These are phyloP conservation scores for Junco hyemalis DNA, from an alignment of 2,113 vertebrate genomes.

Conservation along the genomic window DNA sequence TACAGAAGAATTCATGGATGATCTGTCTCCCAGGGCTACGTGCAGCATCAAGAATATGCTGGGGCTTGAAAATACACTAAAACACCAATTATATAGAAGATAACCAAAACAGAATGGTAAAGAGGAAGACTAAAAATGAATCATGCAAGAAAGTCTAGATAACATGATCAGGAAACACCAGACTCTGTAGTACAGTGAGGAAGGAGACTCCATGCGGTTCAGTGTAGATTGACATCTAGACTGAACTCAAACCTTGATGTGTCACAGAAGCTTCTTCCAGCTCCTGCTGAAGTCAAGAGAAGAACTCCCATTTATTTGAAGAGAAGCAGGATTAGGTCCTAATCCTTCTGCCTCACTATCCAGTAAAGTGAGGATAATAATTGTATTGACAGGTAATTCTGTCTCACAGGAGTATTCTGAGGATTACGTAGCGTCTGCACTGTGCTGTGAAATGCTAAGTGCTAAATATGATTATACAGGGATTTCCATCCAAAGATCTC, in stretches of 20 bases:
- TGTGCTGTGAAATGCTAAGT: conserved; percentile 68
- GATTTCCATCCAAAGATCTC: conserved; percentile 69
- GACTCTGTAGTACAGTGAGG: neutral
- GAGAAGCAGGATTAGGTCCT: conserved; percentile 55
- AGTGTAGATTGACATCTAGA: neutral
- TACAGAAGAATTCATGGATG: neutral
- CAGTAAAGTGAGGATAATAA: conserved; percentile 69
- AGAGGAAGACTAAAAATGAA: neutral
- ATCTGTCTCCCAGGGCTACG: neutral
- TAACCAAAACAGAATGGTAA: neutral
- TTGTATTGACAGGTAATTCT: conserved; percentile 71
- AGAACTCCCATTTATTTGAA: conserved; percentile 13
- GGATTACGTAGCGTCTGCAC: conserved; percentile 66
- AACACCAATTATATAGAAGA: neutral
- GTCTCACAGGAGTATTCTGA: conserved; percentile 63
- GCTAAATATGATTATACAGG: conserved; percentile 71
- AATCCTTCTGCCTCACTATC: conserved; percentile 56
- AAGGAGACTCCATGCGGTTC: neutral
- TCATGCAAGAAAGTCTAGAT: neutral
- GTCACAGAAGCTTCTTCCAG: conserved; percentile 8
- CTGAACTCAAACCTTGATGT: neutral
- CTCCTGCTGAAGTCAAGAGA: neutral
- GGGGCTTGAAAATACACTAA: neutral
- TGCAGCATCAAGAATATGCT: neutral
- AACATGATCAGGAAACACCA: neutral